Percentiles rank a stretch among this genome's conserved stretches.
Evolutionary conservation across 2,113 vertebrate genomes (phyloP).

Genomic region (Stegostoma tigrinum): DNA sequence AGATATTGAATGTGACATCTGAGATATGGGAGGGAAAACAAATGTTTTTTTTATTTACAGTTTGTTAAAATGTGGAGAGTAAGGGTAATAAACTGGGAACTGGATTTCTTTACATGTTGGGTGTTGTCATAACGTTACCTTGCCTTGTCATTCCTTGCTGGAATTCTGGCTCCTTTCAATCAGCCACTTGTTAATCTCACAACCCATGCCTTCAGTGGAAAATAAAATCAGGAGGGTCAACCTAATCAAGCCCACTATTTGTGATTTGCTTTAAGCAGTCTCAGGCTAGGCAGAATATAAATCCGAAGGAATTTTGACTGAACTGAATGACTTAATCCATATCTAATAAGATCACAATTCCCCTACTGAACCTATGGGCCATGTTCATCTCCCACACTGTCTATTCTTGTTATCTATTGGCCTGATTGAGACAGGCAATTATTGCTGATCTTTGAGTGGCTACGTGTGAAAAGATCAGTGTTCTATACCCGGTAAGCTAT

Average conservation of each 20-base stretch:
- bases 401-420: neutral
- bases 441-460: neutral
- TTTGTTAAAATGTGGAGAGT: neutral
- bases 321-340: neutral
- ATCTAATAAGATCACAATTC: neutral
- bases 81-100: neutral
- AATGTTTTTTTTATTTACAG: neutral
- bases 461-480: neutral
- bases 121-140: neutral
- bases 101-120: neutral
- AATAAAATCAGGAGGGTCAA: neutral
- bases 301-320: neutral
- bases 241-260: neutral
- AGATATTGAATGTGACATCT: neutral
- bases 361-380: neutral
- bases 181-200: neutral
- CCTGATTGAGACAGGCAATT: constrained; percentile 4
- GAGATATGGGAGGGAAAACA: neutral
- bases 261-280: neutral
- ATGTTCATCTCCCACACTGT: neutral
- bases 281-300: neutral
- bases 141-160: no score
- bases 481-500: neutral
- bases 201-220: neutral
- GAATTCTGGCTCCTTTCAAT: neutral